Conservation (phyloP, 2,113 vertebrate genomes). For the Talpa occidentalis region DNA sequence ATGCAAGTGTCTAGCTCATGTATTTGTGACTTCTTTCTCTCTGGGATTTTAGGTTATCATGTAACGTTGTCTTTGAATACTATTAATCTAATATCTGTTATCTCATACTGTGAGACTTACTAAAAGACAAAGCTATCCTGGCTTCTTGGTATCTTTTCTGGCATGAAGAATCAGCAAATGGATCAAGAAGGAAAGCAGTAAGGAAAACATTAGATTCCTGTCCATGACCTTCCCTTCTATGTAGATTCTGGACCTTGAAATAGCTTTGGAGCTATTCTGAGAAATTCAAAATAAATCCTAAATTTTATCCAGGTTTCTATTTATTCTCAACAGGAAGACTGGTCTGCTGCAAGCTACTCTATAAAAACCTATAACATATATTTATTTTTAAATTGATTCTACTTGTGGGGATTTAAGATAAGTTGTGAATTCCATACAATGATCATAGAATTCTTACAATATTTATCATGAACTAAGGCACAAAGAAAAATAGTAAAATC, state of each 20-base stretch:
- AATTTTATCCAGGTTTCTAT: not conserved
- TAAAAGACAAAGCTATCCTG: not conserved
- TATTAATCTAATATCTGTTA: not conserved
- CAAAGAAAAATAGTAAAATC: not conserved
- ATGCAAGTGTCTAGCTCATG: not conserved
- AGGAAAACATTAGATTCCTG: not conserved
- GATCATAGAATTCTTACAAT: not conserved
- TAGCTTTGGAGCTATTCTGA: not conserved
- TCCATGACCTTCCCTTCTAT: not conserved
- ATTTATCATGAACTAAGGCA: not conserved
- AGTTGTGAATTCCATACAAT: constrained; percentile 1
- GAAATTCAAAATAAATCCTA: not conserved
- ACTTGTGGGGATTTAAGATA: not conserved
- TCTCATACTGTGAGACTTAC: not conserved
- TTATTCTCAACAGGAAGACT: not conserved
- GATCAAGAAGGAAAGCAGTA: not conserved
- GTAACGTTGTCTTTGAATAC: not conserved
- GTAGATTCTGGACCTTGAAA: not conserved
- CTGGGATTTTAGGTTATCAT: not conserved
- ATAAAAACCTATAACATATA: not conserved
- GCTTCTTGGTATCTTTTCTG: not conserved
- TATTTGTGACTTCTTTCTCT: not conserved
- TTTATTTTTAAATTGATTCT: not conserved
- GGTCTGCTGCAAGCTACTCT: not conserved
- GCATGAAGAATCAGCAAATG: not conserved